phyloP scores from a whole-genome alignment of 2,113 vertebrate genomes.

The Himantopus leucocephalus region DNA sequence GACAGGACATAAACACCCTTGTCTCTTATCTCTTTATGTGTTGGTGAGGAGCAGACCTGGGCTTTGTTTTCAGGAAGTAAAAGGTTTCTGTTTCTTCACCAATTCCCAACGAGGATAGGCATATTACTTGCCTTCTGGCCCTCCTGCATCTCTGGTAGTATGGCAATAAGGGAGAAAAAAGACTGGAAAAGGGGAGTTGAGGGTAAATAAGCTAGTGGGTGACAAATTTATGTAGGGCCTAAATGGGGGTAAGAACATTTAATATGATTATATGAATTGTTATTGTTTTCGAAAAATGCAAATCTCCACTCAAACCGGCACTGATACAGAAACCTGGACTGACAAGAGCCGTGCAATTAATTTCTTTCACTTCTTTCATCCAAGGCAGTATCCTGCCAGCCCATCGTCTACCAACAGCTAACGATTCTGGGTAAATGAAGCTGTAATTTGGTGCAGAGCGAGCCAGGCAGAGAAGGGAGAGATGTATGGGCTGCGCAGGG shows the following conservation, averaged over 20 bases:
- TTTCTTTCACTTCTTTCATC: background rate
- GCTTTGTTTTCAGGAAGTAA: background rate
- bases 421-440: background rate
- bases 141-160: background rate
- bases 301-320: background rate
- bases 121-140: accelerated
- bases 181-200: background rate
- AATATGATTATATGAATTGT: background rate
- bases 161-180: background rate
- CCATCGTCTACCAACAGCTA: background rate
- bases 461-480: background rate
- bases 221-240: background rate
- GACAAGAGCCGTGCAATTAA: background rate
- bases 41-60: background rate
- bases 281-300: background rate
- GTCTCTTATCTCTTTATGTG: background rate
- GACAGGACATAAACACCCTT: background rate
- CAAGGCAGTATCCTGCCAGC: background rate
- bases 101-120: background rate
- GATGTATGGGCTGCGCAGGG: background rate
- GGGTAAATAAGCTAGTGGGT: background rate
- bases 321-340: background rate
- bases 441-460: background rate
- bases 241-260: background rate
- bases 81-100: background rate